phyloP scores from a whole-genome alignment of 2,113 vertebrate genomes.

The Stegastes partitus region DNA sequence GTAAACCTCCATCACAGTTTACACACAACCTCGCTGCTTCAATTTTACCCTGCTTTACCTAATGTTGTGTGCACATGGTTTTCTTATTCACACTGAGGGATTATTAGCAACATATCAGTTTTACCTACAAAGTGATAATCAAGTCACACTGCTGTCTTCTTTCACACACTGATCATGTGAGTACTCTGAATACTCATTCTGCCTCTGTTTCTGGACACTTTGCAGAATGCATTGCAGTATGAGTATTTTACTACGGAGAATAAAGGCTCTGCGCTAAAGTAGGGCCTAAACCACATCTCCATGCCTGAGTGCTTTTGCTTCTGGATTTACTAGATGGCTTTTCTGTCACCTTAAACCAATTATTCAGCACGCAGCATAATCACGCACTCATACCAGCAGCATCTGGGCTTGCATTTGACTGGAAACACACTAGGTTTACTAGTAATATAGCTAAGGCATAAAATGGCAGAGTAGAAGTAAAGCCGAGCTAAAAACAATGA shows the following conservation, averaged over 20 bases:
- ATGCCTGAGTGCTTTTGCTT: constrained; percentile 15
- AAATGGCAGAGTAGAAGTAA: too few species aligned
- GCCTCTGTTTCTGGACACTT: neutral
- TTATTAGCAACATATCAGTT: too few species aligned
- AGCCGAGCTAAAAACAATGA: too few species aligned
- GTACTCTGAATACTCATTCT: neutral
- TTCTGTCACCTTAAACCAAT: constrained; percentile 38
- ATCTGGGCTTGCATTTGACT: constrained; percentile 5
- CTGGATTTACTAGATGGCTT: constrained; percentile 14
- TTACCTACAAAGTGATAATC: too few species aligned
- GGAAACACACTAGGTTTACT: too few species aligned
- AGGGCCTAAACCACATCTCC: constrained; percentile 23
- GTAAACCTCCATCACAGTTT: too few species aligned
- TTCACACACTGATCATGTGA: neutral
- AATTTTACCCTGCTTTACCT: too few species aligned
- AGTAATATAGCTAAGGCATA: too few species aligned
- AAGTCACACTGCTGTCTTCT: neutral
- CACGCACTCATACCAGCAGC: constrained; percentile 1
- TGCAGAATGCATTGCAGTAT: neutral
- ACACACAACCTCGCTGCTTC: too few species aligned
- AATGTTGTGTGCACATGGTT: too few species aligned
- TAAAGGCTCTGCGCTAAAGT: neutral
- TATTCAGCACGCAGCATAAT: constrained; percentile 25
- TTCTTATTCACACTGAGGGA: too few species aligned
- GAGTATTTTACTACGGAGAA: neutral